Conservation (phyloP, 1,140 invertebrate genomes). For the Penaeus indicus region DNA sequence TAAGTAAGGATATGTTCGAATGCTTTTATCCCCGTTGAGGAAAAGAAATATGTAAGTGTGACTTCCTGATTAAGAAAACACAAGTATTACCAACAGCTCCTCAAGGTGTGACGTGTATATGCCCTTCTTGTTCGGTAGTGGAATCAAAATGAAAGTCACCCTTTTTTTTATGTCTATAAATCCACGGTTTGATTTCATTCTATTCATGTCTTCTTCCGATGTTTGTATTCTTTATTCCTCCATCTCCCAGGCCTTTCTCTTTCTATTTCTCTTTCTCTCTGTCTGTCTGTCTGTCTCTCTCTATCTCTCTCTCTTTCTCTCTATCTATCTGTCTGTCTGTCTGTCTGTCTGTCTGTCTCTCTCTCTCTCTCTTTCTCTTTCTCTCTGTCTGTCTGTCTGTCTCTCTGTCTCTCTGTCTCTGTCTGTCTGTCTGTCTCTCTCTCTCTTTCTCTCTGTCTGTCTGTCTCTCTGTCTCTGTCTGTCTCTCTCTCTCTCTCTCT, state of each 20-base stretch:
- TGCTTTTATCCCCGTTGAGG: no score
- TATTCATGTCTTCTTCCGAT: no score
- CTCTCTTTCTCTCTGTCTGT: background rate
- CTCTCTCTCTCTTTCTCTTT: background rate
- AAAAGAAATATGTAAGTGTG: constrained; percentile 36
- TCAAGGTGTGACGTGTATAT: background rate
- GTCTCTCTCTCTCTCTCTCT: background rate
- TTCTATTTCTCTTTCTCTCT: background rate
- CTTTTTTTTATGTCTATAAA: background rate
- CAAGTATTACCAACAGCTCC: constrained; percentile 38
- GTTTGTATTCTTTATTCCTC: background rate
- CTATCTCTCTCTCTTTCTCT: background rate
- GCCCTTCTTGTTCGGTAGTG: constrained; percentile 49
- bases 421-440: background rate
- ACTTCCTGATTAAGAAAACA: constrained; percentile 60
- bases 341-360: background rate
- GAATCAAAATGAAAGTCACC: constrained; percentile 53
- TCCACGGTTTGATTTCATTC: background rate
- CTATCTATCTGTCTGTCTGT: background rate
- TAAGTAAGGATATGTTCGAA: no score
- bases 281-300: background rate
- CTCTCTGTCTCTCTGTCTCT: background rate
- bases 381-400: background rate
- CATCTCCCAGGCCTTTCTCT: background rate
- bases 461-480: background rate